phyloP scores from a whole-genome alignment of 2,113 vertebrate species.

The Equus quagga region DNA sequence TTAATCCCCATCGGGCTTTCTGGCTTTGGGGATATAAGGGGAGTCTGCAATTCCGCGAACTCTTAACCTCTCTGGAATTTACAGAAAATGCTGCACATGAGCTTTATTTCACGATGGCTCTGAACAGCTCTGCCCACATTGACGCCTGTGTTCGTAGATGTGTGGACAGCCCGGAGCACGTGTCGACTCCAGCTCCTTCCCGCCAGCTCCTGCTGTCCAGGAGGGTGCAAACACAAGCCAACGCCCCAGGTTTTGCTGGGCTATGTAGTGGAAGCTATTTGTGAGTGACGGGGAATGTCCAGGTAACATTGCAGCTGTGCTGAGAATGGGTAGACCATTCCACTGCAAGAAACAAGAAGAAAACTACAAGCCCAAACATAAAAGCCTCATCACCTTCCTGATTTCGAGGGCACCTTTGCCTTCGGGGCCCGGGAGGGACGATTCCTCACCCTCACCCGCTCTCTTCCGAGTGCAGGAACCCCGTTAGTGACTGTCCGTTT shows the following conservation, averaged over 20 bases:
- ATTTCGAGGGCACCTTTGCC: not conserved
- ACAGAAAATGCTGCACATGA: not conserved
- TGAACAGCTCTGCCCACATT: not conserved
- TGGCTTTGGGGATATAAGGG: not conserved
- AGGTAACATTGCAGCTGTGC: not conserved
- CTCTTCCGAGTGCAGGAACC: not conserved
- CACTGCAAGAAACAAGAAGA: not conserved
- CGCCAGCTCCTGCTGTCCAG: too few relatives aligned
- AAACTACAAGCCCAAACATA: not conserved
- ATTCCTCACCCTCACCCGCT: not conserved
- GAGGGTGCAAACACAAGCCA: not conserved
- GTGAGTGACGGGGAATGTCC: not conserved
- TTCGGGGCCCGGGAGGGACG: not conserved
- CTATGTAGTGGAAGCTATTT: not conserved
- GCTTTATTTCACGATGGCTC: not conserved
- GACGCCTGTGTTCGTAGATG: too few relatives aligned
- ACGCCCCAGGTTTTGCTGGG: not conserved
- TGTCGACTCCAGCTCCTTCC: too few relatives aligned
- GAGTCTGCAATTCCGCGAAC: not conserved
- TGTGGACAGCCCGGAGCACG: too few relatives aligned
- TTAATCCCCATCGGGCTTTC: not conserved
- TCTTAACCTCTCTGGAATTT: not conserved
- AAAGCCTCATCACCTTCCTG: not conserved
- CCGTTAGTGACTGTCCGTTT: not conserved
- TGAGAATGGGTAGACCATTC: not conserved